Evolutionary conservation across 2,797 vertebrate species (phyloP), one percentile per base, ranked within the genome.

Genomic region (Leuciscus waleckii): DNA sequence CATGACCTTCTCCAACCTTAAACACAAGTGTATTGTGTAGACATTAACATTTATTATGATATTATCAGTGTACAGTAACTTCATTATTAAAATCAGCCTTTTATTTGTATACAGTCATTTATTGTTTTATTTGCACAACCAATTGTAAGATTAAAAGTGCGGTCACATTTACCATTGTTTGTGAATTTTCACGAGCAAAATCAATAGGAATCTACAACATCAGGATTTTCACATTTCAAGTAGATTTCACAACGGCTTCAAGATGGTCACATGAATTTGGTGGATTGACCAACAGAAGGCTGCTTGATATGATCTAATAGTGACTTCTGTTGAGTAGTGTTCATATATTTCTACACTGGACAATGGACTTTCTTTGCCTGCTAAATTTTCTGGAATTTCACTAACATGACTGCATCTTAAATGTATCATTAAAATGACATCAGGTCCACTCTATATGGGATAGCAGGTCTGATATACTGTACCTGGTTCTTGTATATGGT

Each of bases 401-500:
- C 23, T 11, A 13, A 58, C 10, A 11, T 26, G 13, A 17, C 35
- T 26, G 7, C 23, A 26, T 23, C 56, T 37, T 46, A 43, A 65
- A 43, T 26, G 5, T 0, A 21, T 51, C 21, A 49, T 43, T 80
- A 37, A 68, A 69, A 65, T 32, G 0, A 63, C 61, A 63, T 29
- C 5, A 29, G 61, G 61, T 29, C 61, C 0, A 1, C 17, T 4
- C 26, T 32, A 65, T 8, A 4, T 65, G 63, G 16, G 29, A 17
- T 32, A 68, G 61, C 29, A 35, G 43, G 29, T 80, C 26, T 5
- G 11, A 49, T 35, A 51, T 51, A 46, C 26, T 29, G 8, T 49
- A 99, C 98, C 97, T 99, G 98, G 87, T 97, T 98, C 93, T 99
- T 99, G 92, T 99, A 99, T 93, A 99, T 97, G 19, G 98, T 98